Evolutionary conservation across 2,888 invertebrate species (phyloP).

Genomic region (Tanytarsus gracilentus): DNA sequence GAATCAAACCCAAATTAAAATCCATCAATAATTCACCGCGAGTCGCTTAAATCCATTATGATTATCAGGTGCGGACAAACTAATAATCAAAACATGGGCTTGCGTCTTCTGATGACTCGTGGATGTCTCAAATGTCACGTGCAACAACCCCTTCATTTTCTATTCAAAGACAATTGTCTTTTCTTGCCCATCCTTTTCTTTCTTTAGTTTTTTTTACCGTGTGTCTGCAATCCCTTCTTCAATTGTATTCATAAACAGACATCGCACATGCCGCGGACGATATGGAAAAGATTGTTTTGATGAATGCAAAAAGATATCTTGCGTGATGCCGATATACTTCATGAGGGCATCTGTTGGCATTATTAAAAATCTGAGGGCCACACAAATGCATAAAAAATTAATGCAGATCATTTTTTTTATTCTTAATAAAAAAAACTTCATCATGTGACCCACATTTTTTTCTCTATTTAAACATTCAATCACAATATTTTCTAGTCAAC

Average conservation of each 20-base stretch:
- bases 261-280: constrained; percentile 7
- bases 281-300: not conserved
- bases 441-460: constrained; percentile 24
- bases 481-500: not conserved
- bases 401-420: not conserved
- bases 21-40: too few species aligned
- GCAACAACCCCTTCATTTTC: constrained; percentile 1
- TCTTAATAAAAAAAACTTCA: constrained; percentile 6
- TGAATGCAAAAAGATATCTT: not conserved
- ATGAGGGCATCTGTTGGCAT: too few species aligned
- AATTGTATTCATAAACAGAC: constrained; percentile 20
- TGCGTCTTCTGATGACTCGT: not conserved
- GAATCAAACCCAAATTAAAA: too few species aligned
- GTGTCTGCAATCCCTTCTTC: not conserved
- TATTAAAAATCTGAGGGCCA: too few species aligned
- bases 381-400: not conserved
- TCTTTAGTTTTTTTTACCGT: not conserved
- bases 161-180: constrained; percentile 15
- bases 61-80: not conserved
- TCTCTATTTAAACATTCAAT: not conserved
- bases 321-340: too few species aligned
- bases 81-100: not conserved
- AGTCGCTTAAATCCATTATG: not conserved
- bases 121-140: constrained; percentile 18
- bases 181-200: not conserved